Conservation (phyloP, 2,888 invertebrate species). For the Sialis fuliginosa region DNA sequence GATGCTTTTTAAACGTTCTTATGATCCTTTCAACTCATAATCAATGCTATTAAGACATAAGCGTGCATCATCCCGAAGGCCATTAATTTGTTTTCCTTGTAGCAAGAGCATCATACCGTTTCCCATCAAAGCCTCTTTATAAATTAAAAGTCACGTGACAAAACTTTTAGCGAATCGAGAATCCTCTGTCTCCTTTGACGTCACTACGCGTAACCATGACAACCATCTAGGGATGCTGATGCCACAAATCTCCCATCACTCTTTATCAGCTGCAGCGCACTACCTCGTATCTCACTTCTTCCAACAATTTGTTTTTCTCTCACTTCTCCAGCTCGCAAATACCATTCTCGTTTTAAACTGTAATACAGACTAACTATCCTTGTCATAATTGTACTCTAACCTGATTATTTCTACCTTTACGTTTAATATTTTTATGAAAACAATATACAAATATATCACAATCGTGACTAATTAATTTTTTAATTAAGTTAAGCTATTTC, state of each 20-base stretch:
- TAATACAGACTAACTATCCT: too few relatives aligned
- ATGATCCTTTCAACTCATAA: too few relatives aligned
- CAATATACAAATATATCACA: too few relatives aligned
- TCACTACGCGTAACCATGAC: conserved; percentile 17
- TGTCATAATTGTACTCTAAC: too few relatives aligned
- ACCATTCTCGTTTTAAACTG: neutral
- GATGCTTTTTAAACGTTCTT: too few relatives aligned
- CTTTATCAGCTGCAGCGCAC: conserved; percentile 5
- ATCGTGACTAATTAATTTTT: too few relatives aligned
- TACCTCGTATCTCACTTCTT: conserved; percentile 12
- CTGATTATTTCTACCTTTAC: too few relatives aligned
- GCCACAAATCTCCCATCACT: neutral
- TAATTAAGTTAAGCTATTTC: too few relatives aligned
- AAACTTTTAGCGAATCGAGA: conserved; percentile 4
- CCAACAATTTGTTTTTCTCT: conserved; percentile 19
- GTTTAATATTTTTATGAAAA: too few relatives aligned
- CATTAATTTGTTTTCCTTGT: neutral
- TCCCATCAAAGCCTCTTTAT: conserved; percentile 3
- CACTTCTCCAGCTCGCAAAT: conserved; percentile 11
- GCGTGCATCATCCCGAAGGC: too few relatives aligned
- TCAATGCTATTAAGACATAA: too few relatives aligned
- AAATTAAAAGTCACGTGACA: conserved; percentile 7
- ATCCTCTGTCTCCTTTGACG: conserved; percentile 6
- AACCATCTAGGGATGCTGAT: conserved; percentile 25
- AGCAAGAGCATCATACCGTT: neutral